Percentiles rank a stretch among this genome's conserved stretches.
These are phyloP conservation scores for Alethe castanea DNA, from an alignment of 2,113 vertebrate genomes.

Conservation along the genomic window DNA sequence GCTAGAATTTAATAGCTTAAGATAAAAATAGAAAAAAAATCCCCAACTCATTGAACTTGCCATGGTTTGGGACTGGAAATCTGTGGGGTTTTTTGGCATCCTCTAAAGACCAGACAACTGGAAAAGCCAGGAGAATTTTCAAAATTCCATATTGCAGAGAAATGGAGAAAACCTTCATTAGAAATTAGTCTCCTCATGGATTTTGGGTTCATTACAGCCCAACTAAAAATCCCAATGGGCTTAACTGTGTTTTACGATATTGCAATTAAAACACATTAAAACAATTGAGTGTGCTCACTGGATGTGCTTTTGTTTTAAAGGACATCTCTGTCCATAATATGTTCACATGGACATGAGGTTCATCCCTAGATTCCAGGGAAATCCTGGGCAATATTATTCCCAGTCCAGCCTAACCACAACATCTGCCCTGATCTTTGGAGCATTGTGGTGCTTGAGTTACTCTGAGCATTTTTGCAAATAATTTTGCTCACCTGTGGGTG, in stretches of 20 bases:
- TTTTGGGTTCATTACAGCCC: neutral
- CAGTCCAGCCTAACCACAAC: neutral
- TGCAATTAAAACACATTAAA: accelerated
- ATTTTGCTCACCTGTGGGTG: neutral
- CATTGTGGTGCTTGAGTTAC: accelerated
- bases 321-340: accelerated
- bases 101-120: neutral
- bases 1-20: neutral
- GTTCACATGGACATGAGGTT: accelerated
- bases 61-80: neutral
- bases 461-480: neutral
- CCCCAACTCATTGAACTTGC: neutral
- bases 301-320: neutral
- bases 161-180: neutral
- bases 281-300: accelerated
- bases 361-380: neutral
- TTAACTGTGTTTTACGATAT: neutral
- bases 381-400: neutral
- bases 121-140: neutral
- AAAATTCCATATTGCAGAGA: neutral
- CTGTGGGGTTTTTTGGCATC: neutral
- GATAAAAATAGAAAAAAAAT: neutral
- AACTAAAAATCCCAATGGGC: neutral
- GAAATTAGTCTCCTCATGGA: neutral
- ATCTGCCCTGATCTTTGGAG: neutral